Evolutionary conservation across 1,140 invertebrate genomes (phyloP).

Genomic region (Fopius arisanus): DNA sequence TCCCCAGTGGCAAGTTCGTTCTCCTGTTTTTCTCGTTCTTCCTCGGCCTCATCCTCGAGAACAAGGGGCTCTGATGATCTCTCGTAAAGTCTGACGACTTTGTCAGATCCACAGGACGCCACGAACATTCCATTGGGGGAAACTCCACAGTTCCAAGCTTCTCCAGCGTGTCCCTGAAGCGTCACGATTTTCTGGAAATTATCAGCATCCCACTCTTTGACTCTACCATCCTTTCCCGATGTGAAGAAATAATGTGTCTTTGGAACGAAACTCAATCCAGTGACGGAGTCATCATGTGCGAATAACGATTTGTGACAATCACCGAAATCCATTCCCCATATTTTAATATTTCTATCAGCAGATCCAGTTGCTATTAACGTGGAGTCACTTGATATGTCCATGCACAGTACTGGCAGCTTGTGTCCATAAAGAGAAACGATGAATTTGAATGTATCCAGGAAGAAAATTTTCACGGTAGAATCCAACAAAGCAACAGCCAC

Average conservation of each 20-base stretch:
- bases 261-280: slow-evolving; percentile 86
- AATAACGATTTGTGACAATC: slow-evolving; percentile 90
- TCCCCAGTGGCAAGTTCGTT: slow-evolving; percentile 79
- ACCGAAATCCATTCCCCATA: slow-evolving; percentile 99
- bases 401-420: slow-evolving; percentile 89
- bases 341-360: slow-evolving; percentile 93
- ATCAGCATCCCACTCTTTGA: slow-evolving; percentile 98
- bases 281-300: slow-evolving; percentile 95
- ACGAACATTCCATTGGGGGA: slow-evolving; percentile 84
- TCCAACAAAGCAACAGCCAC: slow-evolving; percentile 91
- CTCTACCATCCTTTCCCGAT: slow-evolving; percentile 89
- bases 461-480: slow-evolving; percentile 95
- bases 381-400: slow-evolving; percentile 95
- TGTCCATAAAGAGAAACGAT: slow-evolving; percentile 97
- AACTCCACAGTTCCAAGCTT: slow-evolving; percentile 78
- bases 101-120: slow-evolving; percentile 87
- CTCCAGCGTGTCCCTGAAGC: slow-evolving; percentile 78
- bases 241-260: slow-evolving; percentile 95
- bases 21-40: slow-evolving; percentile 77
- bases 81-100: slow-evolving; percentile 86
- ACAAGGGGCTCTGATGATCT: slow-evolving; percentile 90
- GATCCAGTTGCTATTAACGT: slow-evolving; percentile 92
- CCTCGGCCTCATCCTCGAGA: slow-evolving; percentile 90
- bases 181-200: slow-evolving; percentile 76
- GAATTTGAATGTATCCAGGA: slow-evolving; percentile 94